phyloP scores from a whole-genome alignment of 2,113 vertebrate genomes.

The Ciconia boyciana region DNA sequence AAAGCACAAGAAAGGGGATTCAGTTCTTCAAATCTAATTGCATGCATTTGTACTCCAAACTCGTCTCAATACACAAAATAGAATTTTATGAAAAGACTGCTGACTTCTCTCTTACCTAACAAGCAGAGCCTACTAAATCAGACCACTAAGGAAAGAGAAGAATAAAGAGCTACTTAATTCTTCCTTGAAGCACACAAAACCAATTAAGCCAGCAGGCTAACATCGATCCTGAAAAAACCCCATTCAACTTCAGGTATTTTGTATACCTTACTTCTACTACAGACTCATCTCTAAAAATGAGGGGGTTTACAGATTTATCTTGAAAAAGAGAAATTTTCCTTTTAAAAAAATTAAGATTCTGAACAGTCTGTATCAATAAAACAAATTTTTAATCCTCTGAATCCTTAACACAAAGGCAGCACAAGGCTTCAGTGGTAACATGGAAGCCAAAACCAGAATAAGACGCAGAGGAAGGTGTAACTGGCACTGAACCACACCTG shows the following conservation, averaged over 20 bases:
- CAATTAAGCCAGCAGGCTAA: not conserved
- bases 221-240: not conserved
- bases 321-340: not conserved
- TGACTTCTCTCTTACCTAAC: not conserved
- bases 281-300: not conserved
- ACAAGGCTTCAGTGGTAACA: not conserved
- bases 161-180: not conserved
- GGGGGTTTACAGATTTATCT: fast-evolving
- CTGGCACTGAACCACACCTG: not conserved
- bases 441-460: not conserved
- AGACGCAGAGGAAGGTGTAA: not conserved
- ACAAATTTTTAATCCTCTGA: not conserved
- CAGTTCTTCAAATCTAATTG: not conserved
- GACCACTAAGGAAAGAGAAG: not conserved
- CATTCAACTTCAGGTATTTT: not conserved
- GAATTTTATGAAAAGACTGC: not conserved
- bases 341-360: not conserved
- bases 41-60: not conserved
- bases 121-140: not conserved
- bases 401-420: not conserved
- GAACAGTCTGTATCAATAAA: not conserved
- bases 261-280: not conserved
- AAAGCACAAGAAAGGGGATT: not conserved
- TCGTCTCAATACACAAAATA: conserved; percentile 7
- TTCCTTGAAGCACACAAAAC: not conserved